phyloP scores from a whole-genome alignment of 1,140 invertebrate species.

The Vollenhovia emeryi region DNA sequence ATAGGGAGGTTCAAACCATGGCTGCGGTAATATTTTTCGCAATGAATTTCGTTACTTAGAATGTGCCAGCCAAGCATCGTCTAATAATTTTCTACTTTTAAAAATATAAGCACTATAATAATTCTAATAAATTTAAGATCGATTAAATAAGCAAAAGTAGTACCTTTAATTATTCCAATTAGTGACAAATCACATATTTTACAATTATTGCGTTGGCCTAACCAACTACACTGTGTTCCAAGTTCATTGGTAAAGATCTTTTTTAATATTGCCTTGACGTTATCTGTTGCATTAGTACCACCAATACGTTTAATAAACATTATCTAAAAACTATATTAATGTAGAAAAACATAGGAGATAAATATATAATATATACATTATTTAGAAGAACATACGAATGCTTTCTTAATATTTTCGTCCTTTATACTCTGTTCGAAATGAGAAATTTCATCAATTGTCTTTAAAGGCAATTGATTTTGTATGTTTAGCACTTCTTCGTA shows the following conservation, averaged over 20 bases:
- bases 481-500: background rate
- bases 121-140: background rate
- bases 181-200: background rate
- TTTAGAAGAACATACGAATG: background rate
- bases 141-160: background rate
- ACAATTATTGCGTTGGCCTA: background rate
- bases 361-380: background rate
- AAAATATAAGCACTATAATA: too few species aligned
- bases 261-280: background rate
- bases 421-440: background rate
- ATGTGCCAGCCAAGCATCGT: too few species aligned
- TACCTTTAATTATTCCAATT: background rate
- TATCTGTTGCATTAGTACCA: background rate
- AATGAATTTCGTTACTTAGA: too few species aligned
- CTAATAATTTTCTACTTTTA: too few species aligned
- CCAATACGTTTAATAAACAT: conserved; percentile 5
- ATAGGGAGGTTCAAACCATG: too few species aligned
- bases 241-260: background rate
- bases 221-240: background rate
- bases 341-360: background rate
- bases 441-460: background rate
- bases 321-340: background rate
- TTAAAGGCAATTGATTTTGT: background rate
- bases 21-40: too few species aligned
- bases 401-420: conserved; percentile 5